These are phyloP conservation scores for Acanthosepion esculentum DNA, from an alignment of 2,888 invertebrate species.

Conservation along the genomic window DNA sequence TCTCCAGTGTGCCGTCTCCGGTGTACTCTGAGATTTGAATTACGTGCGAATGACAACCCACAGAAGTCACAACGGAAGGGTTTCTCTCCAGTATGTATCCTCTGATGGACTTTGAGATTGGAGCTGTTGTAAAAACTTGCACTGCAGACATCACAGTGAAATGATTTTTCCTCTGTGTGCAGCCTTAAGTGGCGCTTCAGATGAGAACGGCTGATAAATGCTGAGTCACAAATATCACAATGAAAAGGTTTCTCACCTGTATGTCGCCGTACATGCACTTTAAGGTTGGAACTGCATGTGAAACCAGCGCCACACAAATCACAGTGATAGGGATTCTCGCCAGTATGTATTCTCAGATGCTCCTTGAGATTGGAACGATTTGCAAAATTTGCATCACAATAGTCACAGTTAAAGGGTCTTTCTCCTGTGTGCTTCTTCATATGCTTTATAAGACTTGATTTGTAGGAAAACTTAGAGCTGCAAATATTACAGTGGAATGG, in stretches of 20 bases:
- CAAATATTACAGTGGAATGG: constrained; percentile 11
- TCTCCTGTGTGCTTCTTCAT: background rate
- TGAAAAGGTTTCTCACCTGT: background rate
- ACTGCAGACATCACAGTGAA: background rate
- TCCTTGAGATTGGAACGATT: background rate
- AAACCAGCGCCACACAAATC: background rate
- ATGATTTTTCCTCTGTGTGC: background rate
- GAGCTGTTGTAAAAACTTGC: background rate
- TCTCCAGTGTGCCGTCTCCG: background rate
- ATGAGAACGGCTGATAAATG: background rate
- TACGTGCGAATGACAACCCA: background rate
- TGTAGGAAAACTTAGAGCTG: background rate
- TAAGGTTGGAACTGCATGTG: background rate
- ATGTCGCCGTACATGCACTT: background rate
- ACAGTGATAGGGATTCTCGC: background rate
- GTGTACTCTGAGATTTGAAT: constrained; percentile 11
- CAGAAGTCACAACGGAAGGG: background rate
- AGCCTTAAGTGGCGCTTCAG: constrained; percentile 2
- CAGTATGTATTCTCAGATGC: background rate
- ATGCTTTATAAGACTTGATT: background rate
- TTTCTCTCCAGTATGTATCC: background rate
- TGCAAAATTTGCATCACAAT: background rate
- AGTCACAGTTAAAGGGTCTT: background rate
- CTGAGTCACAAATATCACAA: background rate
- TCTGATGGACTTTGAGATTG: background rate